phyloP scores from a whole-genome alignment of 2,888 invertebrate genomes.

The Timema podura region DNA sequence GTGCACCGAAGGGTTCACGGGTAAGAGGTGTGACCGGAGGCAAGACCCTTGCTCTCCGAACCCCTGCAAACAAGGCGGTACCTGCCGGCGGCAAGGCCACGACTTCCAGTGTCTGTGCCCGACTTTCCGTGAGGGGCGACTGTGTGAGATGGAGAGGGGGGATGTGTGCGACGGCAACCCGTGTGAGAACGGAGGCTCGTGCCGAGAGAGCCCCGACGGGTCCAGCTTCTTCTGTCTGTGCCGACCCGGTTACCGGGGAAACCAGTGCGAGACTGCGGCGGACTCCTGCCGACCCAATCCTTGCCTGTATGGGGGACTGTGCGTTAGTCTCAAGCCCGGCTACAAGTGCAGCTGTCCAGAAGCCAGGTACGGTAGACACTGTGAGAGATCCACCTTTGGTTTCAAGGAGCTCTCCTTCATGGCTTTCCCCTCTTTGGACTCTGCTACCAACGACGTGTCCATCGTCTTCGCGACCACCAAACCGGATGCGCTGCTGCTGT shows the following conservation, averaged over 20 bases:
- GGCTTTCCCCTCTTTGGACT: constrained; percentile 80
- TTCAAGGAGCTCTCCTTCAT: constrained; percentile 87
- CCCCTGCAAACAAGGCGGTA: constrained; percentile 80
- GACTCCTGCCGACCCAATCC: constrained; percentile 91
- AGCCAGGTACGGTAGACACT: constrained; percentile 81
- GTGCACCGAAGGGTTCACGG: constrained; percentile 81
- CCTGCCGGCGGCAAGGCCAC: constrained; percentile 77
- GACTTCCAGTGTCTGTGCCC: constrained; percentile 83
- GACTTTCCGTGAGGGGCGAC: constrained; percentile 70
- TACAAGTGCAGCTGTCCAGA: constrained; percentile 79
- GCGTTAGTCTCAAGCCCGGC: constrained; percentile 82
- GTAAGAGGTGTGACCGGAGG: constrained; percentile 74
- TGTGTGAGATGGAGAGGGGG: constrained; percentile 78
- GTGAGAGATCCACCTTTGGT: constrained; percentile 85
- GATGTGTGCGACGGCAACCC: constrained; percentile 82
- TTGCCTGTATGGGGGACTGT: constrained; percentile 85
- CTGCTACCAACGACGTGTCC: constrained; percentile 86
- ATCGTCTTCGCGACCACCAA: constrained; percentile 88
- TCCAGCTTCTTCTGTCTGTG: constrained; percentile 90
- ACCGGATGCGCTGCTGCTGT: constrained; percentile 78
- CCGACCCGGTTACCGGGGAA: constrained; percentile 85
- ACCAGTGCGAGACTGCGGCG: constrained; percentile 81
- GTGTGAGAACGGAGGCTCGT: constrained; percentile 88
- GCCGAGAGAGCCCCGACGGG: constrained; percentile 81
- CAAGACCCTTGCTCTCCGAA: constrained; percentile 89